Percentiles rank a stretch among this genome's conserved stretches.
Evolutionary conservation across 2,113 vertebrate species (phyloP).

Genomic region (Cryptomyrus ogoouensis): DNA sequence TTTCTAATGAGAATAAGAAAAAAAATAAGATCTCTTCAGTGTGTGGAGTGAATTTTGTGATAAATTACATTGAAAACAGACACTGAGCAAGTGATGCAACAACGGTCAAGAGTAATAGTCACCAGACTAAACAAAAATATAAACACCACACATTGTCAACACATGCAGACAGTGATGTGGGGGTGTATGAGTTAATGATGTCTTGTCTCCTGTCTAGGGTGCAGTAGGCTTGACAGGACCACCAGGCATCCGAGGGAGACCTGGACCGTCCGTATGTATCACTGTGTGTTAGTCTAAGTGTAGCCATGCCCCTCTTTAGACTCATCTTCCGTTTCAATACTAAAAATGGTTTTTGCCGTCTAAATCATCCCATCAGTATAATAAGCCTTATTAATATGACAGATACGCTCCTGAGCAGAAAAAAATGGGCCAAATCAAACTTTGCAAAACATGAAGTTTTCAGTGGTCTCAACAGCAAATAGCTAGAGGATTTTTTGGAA

Average conservation of each 20-base stretch:
- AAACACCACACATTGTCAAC: background rate
- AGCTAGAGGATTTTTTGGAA: no score
- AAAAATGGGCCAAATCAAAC: background rate
- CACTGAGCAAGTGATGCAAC: background rate
- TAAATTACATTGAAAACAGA: background rate
- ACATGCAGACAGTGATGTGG: background rate
- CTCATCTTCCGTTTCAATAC: background rate
- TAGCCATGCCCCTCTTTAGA: background rate
- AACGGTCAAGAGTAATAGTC: background rate
- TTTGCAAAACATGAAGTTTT: no score
- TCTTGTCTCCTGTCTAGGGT: slow-evolving; percentile 64
- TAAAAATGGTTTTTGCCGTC: background rate
- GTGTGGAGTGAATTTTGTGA: background rate
- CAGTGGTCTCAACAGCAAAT: no score
- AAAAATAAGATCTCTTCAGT: background rate
- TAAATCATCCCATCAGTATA: background rate
- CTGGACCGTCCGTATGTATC: slow-evolving; percentile 76
- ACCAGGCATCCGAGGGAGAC: slow-evolving; percentile 78
- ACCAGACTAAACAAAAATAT: slow-evolving; percentile 15
- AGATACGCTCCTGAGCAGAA: background rate
- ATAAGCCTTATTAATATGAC: background rate
- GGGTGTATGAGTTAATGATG: slow-evolving; percentile 1
- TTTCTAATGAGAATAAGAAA: background rate
- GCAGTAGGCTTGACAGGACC: slow-evolving; percentile 72
- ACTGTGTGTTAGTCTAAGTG: slow-evolving; percentile 28